These are phyloP conservation scores for Aramus guarauna DNA, from an alignment of 2,113 vertebrate species.

Conservation along the genomic window DNA sequence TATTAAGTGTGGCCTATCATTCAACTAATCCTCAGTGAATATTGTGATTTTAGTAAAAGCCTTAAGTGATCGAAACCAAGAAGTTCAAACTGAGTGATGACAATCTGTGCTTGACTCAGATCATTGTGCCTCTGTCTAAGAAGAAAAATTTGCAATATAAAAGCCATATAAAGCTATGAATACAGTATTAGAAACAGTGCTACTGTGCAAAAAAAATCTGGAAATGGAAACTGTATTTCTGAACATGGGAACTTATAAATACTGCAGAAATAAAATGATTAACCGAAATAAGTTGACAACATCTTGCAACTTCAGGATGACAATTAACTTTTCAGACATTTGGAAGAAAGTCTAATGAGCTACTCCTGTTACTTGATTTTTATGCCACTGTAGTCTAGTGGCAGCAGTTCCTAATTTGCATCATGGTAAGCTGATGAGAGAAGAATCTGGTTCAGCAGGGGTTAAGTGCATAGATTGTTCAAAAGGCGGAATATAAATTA, in stretches of 20 bases:
- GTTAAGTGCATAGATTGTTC: neutral
- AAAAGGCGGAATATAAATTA: neutral
- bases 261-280: neutral
- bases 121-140: neutral
- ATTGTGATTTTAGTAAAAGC: neutral
- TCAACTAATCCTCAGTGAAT: neutral
- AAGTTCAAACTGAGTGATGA: neutral
- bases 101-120: neutral
- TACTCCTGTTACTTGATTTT: neutral
- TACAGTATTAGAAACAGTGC: neutral
- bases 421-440: neutral
- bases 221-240: neutral
- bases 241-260: neutral
- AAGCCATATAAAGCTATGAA: neutral
- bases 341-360: neutral
- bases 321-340: neutral
- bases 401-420: neutral
- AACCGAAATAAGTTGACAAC: neutral
- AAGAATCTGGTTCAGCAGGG: neutral
- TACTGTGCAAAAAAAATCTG: neutral
- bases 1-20: conserved; percentile 18
- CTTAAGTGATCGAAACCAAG: neutral
- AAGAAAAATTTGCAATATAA: neutral
- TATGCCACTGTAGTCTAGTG: neutral
- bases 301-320: neutral